Base-by-base conservation (phyloP, 1,140 invertebrate genomes). In the Tribolium madens region DNA sequence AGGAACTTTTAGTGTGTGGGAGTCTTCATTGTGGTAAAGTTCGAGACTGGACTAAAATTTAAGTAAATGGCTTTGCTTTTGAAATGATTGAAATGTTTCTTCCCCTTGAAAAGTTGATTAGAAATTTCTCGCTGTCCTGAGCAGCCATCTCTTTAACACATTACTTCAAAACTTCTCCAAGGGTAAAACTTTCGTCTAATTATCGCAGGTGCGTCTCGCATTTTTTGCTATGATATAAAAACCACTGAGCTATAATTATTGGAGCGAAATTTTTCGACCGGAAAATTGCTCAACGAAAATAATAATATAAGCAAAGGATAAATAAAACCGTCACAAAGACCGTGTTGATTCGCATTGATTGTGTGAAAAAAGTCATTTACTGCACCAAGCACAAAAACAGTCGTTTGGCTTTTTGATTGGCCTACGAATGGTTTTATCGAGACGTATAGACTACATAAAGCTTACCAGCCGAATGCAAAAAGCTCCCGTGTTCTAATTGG, bases 401-500 rank as follows among this genome's bases (percentile, higher is more conserved):
- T 14, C 57, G 26, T 64, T 64, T 64, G 57, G 57, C 57, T 64
- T 64, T 50, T 64, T 64, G 36, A 64, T 57, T 57, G 52, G 13
- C 17, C 15, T 10, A 57, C 18, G 13, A 42, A 12, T 26, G 52
- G 17, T 57, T 57, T 57, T 18, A 57, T 57, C 7, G 17, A 1
- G 13, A 12, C 13, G 13, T n/a, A 12, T 50, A 50, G 48, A 21
- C 52, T 57, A 64, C 57, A 33, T 15, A 33, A 33, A 33, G 18
- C 15, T 73, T 21, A 2, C 21, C 50, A 48, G 10, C 1, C 70
- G 70, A 52, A 48, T 68, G 60, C 57, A 75, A 64, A 60, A 75
- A 64, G 46, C 47, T 53, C 75, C 33, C 50, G 47, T 64, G 57
- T 76, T 57, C 68, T 77, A 60, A 77, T 73, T 70, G 57, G 70